Evolutionary conservation across 2,797 vertebrate species (phyloP), one percentile per base, ranked within the genome.

Genomic region (Carcharodon carcharias): DNA sequence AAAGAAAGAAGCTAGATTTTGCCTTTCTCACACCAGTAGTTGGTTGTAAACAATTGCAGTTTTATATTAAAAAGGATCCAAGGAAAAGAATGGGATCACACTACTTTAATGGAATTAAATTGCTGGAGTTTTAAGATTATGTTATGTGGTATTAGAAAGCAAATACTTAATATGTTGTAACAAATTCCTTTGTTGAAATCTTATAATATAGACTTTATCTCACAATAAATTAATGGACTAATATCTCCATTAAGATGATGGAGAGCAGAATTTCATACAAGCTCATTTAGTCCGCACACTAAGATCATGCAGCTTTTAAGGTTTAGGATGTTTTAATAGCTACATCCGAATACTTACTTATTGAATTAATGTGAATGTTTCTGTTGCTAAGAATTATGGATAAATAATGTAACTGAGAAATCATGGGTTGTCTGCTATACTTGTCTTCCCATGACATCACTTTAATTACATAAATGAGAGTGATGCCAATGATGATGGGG

Each of bases 361-460:
- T 9, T 93, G n/a, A 93, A 93, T 63, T n/a, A 89, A 58, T 12
- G 3, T 69, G 28, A 2, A 69, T 71, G 31, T 31, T 54, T 54
- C 67, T 95, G 93, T 71, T 95, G 93, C 65, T 50, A 71, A 54
- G 67, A 71, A 71, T 56, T 56, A 58, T 35, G 69, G 45, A 6
- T 77, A 77, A 95, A 95, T 95, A 28, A 95, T 95, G 69, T 54
- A 71, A 95, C 94, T 35, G 69, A 58, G 58, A 92, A 92, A 58
- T 63, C 58, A 63, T 92, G 26, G 18, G 21, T 65, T 93, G n/a
- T 21, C n/a, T 95, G 35, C 69, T 77, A 54, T 77, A 58, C 94
- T 95, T 77, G 50, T 26, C 31, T 95, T 95, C 69, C 69, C 94
- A 77, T 35, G 50, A 58, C 94, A 95, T 95, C 94, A 95, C 45